Percentiles rank a stretch among this genome's conserved stretches.
Evolutionary conservation across 2,888 invertebrate species (phyloP).

Genomic region (Druceiella hillmani): DNA sequence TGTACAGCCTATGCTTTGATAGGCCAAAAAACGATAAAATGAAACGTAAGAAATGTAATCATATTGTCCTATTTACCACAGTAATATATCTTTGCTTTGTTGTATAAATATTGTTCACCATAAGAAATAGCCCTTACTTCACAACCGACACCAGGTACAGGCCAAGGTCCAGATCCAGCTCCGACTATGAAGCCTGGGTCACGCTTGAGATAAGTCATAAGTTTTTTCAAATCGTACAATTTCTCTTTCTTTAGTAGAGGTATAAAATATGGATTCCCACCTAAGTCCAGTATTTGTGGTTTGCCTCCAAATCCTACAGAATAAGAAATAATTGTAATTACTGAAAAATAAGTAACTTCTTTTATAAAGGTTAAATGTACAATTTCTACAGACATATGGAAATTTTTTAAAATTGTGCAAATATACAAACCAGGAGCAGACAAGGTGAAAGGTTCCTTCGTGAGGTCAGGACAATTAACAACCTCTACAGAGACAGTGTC

Average conservation of each 20-base stretch:
- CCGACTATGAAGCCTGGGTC: conserved; percentile 69
- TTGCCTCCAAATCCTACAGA: too few relatives aligned
- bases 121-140: too few relatives aligned
- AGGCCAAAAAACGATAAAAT: too few relatives aligned
- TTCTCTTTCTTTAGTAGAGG: conserved; percentile 71
- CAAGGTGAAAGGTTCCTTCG: conserved; percentile 69
- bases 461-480: conserved; percentile 84
- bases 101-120: too few relatives aligned
- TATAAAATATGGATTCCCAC: conserved; percentile 76
- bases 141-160: conserved; percentile 74
- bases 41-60: too few relatives aligned
- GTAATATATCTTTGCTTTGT: too few relatives aligned
- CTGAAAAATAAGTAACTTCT: too few relatives aligned
- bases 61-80: too few relatives aligned
- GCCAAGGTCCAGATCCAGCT: conserved; percentile 91
- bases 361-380: too few relatives aligned
- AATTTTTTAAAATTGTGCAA: not conserved
- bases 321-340: too few relatives aligned
- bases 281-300: conserved; percentile 70
- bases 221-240: conserved; percentile 64
- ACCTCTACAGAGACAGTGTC: conserved; percentile 64
- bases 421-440: conserved; percentile 62
- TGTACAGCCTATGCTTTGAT: too few relatives aligned
- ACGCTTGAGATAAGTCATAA: conserved; percentile 46
- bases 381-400: too few relatives aligned